Conservation (phyloP, 2,797 vertebrate genomes). For the Nannoperca obscura region DNA sequence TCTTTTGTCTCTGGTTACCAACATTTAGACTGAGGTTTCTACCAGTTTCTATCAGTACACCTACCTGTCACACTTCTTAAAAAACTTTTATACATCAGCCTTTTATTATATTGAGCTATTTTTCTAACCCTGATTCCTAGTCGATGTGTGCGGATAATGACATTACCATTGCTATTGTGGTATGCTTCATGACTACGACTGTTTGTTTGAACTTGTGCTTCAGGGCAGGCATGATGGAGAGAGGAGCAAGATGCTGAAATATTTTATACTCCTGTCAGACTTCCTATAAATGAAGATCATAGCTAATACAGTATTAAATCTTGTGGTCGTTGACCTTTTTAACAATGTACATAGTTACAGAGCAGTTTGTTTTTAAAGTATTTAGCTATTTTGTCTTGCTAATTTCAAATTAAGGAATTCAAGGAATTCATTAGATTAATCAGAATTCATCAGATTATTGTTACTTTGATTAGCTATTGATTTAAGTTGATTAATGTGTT, state of each 20-base stretch:
- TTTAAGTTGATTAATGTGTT: neutral
- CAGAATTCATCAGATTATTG: neutral
- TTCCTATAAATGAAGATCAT: slow-evolving; percentile 58
- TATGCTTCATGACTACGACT: slow-evolving; percentile 52
- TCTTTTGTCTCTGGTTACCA: neutral
- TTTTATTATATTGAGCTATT: slow-evolving; percentile 45
- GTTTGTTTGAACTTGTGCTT: slow-evolving; percentile 74
- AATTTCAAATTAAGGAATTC: neutral
- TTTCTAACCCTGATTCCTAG: slow-evolving; percentile 36
- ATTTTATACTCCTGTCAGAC: slow-evolving; percentile 60
- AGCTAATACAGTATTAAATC: neutral
- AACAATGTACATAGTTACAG: neutral
- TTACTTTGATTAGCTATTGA: neutral
- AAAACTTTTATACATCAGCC: neutral
- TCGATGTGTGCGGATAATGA: slow-evolving; percentile 69
- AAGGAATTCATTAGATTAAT: neutral
- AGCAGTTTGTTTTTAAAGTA: neutral
- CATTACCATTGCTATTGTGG: slow-evolving; percentile 73
- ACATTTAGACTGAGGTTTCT: neutral
- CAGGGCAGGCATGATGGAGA: slow-evolving; percentile 59
- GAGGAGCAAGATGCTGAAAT: slow-evolving; percentile 58
- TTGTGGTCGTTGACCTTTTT: slow-evolving; percentile 14
- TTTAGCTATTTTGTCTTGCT: neutral
- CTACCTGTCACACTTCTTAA: too few relatives aligned
- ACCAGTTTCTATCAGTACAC: too few relatives aligned